Evolutionary conservation across 1,140 invertebrate genomes (phyloP).

Genomic region (Ceratitis capitata): DNA sequence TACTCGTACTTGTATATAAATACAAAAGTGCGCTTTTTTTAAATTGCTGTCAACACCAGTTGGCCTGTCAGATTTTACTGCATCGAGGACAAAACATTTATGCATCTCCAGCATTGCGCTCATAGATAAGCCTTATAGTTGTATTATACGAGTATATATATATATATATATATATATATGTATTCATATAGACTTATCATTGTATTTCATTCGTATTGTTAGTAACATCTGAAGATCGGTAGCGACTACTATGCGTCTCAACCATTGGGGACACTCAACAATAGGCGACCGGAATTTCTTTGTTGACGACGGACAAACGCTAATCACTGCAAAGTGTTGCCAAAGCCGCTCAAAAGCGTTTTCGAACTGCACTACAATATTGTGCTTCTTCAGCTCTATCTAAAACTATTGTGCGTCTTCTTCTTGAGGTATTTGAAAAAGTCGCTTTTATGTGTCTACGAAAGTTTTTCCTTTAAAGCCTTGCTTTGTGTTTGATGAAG

Average conservation of each 20-base stretch:
- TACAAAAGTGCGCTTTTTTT: neutral
- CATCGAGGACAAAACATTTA: neutral
- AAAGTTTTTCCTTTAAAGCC: neutral
- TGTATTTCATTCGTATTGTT: neutral
- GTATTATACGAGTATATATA: too few species aligned
- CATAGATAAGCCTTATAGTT: neutral
- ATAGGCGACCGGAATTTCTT: neutral
- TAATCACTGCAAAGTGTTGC: neutral
- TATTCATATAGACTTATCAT: neutral
- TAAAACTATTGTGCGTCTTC: neutral
- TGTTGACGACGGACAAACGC: neutral
- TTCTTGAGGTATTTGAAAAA: neutral
- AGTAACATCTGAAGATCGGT: neutral
- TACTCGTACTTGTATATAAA: neutral
- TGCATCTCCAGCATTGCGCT: neutral
- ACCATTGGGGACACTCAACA: neutral
- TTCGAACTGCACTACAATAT: neutral
- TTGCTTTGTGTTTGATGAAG: neutral
- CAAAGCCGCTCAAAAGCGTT: neutral
- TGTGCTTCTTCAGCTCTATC: neutral
- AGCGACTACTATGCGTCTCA: neutral
- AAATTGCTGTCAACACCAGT: conserved; percentile 1
- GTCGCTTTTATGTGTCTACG: neutral
- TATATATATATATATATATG: too few species aligned
- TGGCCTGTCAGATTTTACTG: neutral